Percentiles rank a stretch among this genome's conserved stretches.
Evolutionary conservation across 2,797 vertebrate genomes (phyloP).

Genomic region (Sphaeramia orbicularis): DNA sequence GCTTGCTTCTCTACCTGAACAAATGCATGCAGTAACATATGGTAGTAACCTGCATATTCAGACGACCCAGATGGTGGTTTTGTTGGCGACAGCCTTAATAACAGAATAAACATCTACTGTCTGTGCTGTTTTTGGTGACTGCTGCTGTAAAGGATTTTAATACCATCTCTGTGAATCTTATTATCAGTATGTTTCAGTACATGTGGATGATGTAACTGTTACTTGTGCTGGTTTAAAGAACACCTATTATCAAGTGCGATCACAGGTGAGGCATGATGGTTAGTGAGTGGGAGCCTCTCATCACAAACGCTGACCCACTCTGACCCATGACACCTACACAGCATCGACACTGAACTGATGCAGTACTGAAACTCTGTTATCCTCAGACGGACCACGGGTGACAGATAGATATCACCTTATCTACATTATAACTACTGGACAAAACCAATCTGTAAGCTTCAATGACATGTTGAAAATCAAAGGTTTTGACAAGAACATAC

Average conservation of each 20-base stretch:
- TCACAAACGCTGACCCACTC: constrained; percentile 66
- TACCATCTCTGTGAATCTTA: neutral
- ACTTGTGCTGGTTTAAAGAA: constrained; percentile 45
- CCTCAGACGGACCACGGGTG: constrained; percentile 15
- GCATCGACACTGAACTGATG: constrained; percentile 63
- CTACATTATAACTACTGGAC: neutral
- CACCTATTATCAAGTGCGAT: constrained; percentile 70
- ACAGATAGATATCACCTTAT: constrained; percentile 34
- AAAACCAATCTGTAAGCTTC: too few relatives aligned
- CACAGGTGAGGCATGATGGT: constrained; percentile 76
- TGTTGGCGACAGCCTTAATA: too few relatives aligned
- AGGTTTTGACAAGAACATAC: too few relatives aligned
- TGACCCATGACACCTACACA: constrained; percentile 72
- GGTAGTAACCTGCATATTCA: too few relatives aligned
- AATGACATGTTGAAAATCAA: too few relatives aligned
- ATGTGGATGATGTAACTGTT: constrained; percentile 64
- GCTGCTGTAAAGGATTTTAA: neutral
- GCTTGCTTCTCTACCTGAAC: too few relatives aligned
- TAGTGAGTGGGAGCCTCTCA: constrained; percentile 74
- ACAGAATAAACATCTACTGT: too few relatives aligned
- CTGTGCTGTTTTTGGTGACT: too few relatives aligned
- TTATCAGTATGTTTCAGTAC: constrained; percentile 17
- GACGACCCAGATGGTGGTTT: too few relatives aligned
- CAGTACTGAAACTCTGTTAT: constrained; percentile 46
- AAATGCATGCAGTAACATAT: too few relatives aligned